Conservation (phyloP, 1,140 invertebrate species). For the Melitaea cinxia region DNA sequence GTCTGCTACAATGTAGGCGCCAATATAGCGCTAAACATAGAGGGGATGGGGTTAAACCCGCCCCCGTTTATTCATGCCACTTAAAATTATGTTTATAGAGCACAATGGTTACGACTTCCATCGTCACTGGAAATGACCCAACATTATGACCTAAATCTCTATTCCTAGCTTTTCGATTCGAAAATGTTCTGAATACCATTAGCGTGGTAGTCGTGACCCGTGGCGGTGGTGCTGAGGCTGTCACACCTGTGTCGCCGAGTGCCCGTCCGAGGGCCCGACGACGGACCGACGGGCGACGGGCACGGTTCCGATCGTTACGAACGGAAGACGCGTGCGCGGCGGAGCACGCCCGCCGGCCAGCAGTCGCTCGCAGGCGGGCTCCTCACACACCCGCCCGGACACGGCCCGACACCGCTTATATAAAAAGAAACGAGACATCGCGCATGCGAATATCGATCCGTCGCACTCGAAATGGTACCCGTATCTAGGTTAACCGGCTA, state of each 20-base stretch:
- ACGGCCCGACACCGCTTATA: slow-evolving; percentile 50
- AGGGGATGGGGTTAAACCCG: slow-evolving; percentile 14
- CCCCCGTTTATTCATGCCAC: slow-evolving; percentile 27
- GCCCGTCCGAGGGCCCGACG: slow-evolving; percentile 17
- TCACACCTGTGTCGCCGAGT: slow-evolving; percentile 43
- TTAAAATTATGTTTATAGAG: slow-evolving; percentile 29
- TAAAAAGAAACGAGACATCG: slow-evolving; percentile 58
- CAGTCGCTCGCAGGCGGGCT: slow-evolving; percentile 66
- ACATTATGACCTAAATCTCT: slow-evolving; percentile 6
- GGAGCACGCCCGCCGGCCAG: slow-evolving; percentile 34
- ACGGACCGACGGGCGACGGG: slow-evolving; percentile 8
- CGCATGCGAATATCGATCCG: slow-evolving; percentile 73
- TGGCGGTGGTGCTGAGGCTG: slow-evolving; percentile 12
- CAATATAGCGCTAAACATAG: slow-evolving; percentile 29
- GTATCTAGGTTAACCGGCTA: slow-evolving; percentile 80
- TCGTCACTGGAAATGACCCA: slow-evolving; percentile 20
- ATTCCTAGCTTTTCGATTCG: background rate
- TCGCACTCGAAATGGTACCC: slow-evolving; percentile 64
- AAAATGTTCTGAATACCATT: background rate
- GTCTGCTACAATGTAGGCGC: slow-evolving; percentile 25
- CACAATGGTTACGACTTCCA: slow-evolving; percentile 26
- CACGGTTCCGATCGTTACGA: slow-evolving; percentile 57
- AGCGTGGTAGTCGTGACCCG: background rate
- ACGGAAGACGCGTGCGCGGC: slow-evolving; percentile 56
- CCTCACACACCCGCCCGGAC: slow-evolving; percentile 51